Conservation (phyloP, 2,888 invertebrate species). For the Troides oblongomaculatus region DNA sequence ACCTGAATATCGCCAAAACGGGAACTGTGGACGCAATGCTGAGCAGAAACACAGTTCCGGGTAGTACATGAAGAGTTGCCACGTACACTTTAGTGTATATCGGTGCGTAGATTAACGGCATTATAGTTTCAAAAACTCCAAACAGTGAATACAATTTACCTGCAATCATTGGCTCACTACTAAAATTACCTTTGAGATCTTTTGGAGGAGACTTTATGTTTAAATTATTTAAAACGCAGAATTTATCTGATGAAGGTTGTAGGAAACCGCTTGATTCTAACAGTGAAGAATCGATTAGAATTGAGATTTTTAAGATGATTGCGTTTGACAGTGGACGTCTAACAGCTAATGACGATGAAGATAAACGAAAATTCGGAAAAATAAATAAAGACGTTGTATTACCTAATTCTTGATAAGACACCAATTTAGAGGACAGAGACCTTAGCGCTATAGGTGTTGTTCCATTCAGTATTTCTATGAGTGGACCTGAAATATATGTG, state of each 20-base stretch:
- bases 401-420: conserved; percentile 86
- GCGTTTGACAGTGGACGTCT: too few species aligned
- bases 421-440: conserved; percentile 87
- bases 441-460: conserved; percentile 86
- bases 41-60: conserved; percentile 84
- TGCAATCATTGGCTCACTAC: conserved; percentile 42
- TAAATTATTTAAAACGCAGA: too few species aligned
- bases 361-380: too few species aligned
- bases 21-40: conserved; percentile 83
- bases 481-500: conserved; percentile 72
- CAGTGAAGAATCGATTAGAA: too few species aligned
- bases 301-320: too few species aligned
- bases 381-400: too few species aligned
- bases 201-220: too few species aligned
- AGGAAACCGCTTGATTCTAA: too few species aligned
- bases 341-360: too few species aligned
- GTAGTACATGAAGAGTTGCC: conserved; percentile 82
- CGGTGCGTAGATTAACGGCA: conserved; percentile 85
- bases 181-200: too few species aligned
- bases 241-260: too few species aligned
- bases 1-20: conserved; percentile 83
- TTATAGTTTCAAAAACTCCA: conserved; percentile 85
- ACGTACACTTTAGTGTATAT: conserved; percentile 86
- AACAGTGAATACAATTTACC: conserved; percentile 87
- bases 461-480: conserved; percentile 85